A percentile compares a stretch with the other conserved stretches of the same genome.
These are phyloP conservation scores for Nomada ferruginata DNA, from an alignment of 2,888 invertebrate genomes.

Conservation along the genomic window DNA sequence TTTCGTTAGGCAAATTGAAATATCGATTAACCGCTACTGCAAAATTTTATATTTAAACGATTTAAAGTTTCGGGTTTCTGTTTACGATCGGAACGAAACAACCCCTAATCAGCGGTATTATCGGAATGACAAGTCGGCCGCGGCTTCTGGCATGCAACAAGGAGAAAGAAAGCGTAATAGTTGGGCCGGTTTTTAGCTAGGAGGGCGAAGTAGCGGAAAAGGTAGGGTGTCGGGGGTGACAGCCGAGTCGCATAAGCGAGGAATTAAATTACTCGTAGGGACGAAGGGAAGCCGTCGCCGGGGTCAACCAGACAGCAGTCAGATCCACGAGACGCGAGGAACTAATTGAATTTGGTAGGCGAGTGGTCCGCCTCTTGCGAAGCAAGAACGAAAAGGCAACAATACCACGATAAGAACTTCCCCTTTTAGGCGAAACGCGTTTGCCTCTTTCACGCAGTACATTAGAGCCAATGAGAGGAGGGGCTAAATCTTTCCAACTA, in stretches of 20 bases:
- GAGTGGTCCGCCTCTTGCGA: conserved; percentile 20
- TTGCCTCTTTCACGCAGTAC: conserved; percentile 40
- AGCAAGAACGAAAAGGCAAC: conserved; percentile 57
- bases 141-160: neutral
- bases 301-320: conserved; percentile 40
- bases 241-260: conserved; percentile 34
- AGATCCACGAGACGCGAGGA: conserved; percentile 21
- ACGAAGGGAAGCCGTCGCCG: conserved; percentile 21
- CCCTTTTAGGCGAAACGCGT: conserved; percentile 42
- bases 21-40: too few relatives aligned
- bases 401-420: conserved; percentile 59
- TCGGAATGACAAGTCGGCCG: too few relatives aligned
- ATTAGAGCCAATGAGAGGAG: conserved; percentile 34
- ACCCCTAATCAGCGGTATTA: too few relatives aligned
- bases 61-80: too few relatives aligned
- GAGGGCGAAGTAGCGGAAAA: neutral
- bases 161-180: neutral
- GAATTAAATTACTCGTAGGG: conserved; percentile 61
- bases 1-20: too few relatives aligned
- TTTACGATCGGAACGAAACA: too few relatives aligned
- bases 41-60: too few relatives aligned
- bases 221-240: conserved; percentile 4
- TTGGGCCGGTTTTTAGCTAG: conserved; percentile 16
- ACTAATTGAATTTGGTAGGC: conserved; percentile 62
- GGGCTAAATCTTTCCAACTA: neutral